Conservation (phyloP, 2,113 vertebrate species). For the Platysternon megacephalum region DNA sequence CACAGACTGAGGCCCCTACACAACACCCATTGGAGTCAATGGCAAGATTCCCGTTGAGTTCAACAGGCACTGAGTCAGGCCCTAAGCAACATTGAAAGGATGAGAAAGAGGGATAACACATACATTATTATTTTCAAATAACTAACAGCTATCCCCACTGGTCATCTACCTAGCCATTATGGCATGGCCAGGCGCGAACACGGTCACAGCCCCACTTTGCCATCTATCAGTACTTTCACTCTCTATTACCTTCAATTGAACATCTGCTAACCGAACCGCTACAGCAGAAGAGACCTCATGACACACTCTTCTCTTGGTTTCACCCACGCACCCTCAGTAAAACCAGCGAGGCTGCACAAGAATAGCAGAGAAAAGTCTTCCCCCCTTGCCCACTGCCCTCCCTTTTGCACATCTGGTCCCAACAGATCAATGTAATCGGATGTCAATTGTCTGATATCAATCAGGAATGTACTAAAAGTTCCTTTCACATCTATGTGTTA, state of each 20-base stretch:
- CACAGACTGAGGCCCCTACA: not conserved
- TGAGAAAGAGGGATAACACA: not conserved
- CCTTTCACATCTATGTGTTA: conserved; percentile 20
- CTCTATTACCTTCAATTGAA: accelerated
- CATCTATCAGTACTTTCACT: accelerated
- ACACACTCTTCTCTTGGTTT: not conserved
- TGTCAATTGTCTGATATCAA: conserved; percentile 29
- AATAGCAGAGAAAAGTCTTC: not conserved
- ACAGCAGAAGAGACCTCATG: not conserved
- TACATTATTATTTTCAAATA: not conserved
- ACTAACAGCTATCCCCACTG: not conserved
- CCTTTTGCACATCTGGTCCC: not conserved
- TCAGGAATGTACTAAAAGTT: conserved; percentile 34
- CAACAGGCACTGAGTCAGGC: not conserved
- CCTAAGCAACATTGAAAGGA: not conserved
- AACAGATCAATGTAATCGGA: conserved; percentile 39
- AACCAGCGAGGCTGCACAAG: not conserved
- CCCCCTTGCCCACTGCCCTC: not conserved
- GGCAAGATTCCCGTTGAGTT: not conserved
- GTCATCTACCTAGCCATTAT: not conserved
- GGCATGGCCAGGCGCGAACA: not conserved
- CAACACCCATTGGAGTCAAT: not conserved
- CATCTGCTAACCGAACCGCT: not conserved
- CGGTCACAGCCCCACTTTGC: accelerated
- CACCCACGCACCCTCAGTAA: accelerated